These are phyloP conservation scores for Drosophila kurseongensis DNA, from an alignment of 1,140 invertebrate genomes.

Conservation along the genomic window DNA sequence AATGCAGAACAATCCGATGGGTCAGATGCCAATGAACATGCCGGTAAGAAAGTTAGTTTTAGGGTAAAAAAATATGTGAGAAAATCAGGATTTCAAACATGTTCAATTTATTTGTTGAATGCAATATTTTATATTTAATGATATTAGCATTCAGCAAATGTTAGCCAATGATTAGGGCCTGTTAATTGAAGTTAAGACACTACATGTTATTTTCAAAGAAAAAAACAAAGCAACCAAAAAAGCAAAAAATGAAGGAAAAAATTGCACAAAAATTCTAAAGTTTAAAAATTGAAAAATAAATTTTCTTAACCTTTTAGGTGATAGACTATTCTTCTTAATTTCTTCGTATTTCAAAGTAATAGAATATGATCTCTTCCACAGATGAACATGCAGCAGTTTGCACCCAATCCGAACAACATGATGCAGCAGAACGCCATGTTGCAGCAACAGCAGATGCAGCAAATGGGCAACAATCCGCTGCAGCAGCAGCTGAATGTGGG, in stretches of 20 bases:
- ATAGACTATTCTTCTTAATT: background rate
- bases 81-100: background rate
- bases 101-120: too few relatives aligned
- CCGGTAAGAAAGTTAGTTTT: conserved; percentile 46
- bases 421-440: conserved; percentile 72
- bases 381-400: conserved; percentile 81
- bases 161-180: too few relatives aligned
- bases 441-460: conserved; percentile 74
- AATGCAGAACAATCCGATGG: conserved; percentile 69
- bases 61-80: too few relatives aligned
- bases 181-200: too few relatives aligned
- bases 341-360: background rate
- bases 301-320: conserved; percentile 6
- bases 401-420: conserved; percentile 74
- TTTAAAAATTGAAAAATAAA: background rate
- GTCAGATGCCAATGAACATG: conserved; percentile 81
- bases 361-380: conserved; percentile 4
- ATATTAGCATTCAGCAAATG: too few relatives aligned
- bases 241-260: background rate
- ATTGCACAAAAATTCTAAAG: background rate
- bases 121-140: too few relatives aligned
- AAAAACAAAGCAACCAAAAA: background rate
- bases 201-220: background rate
- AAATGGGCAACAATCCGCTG: conserved; percentile 71
- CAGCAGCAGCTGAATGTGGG: conserved; percentile 72